Evolutionary conservation across 2,888 invertebrate species (phyloP).

Genomic region (Poecilobothrus nobilitatus): DNA sequence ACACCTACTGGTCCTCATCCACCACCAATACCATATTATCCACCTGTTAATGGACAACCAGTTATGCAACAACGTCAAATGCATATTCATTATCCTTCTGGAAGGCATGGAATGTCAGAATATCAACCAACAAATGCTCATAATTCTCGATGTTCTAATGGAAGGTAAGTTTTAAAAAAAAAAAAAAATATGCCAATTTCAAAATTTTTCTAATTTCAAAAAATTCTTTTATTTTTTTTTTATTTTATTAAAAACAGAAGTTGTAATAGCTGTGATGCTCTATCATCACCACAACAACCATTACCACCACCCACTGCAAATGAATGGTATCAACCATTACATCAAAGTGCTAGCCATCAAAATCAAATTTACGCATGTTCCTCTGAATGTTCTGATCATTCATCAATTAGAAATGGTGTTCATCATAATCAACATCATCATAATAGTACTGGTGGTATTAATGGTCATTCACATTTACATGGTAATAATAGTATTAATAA

Average conservation of each 20-base stretch:
- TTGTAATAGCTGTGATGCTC: slow-evolving; percentile 43
- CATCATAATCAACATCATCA: slow-evolving; percentile 32
- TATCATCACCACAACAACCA: slow-evolving; percentile 41
- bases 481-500: slow-evolving; percentile 22
- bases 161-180: slow-evolving; percentile 31
- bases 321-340: slow-evolving; percentile 42
- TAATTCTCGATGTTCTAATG: slow-evolving; percentile 38
- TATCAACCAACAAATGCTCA: slow-evolving; percentile 40
- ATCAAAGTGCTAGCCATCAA: slow-evolving; percentile 36
- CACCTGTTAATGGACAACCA: slow-evolving; percentile 28
- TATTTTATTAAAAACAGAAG: slow-evolving; percentile 26
- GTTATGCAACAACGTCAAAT: slow-evolving; percentile 31
- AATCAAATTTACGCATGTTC: slow-evolving; percentile 43
- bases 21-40: slow-evolving; percentile 41
- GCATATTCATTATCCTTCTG: slow-evolving; percentile 42
- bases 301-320: slow-evolving; percentile 32
- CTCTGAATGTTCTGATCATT: slow-evolving; percentile 45
- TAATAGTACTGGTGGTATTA: slow-evolving; percentile 16
- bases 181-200: too few relatives aligned
- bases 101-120: slow-evolving; percentile 41
- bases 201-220: background rate
- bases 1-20: slow-evolving; percentile 43
- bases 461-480: slow-evolving; percentile 21
- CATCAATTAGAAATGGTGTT: slow-evolving; percentile 24
- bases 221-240: background rate